Percentiles rank a stretch among this genome's conserved stretches.
phyloP scores from a whole-genome alignment of 1,140 invertebrate genomes.

The Harpegnathos saltator region DNA sequence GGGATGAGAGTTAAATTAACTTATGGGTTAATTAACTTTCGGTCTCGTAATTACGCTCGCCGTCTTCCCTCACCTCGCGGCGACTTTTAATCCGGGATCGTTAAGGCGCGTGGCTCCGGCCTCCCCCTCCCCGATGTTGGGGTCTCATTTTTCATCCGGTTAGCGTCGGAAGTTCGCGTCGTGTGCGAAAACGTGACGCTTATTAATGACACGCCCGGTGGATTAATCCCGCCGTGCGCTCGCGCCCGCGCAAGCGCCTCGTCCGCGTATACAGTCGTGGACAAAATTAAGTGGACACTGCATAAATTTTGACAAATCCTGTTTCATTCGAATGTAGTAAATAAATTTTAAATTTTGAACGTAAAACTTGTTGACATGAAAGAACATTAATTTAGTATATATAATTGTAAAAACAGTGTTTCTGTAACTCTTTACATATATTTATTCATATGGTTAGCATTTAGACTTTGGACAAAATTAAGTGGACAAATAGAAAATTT shows the following conservation, averaged over 20 bases:
- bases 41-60: neutral
- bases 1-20: slow-evolving; percentile 25
- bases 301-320: too few relatives aligned
- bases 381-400: too few relatives aligned
- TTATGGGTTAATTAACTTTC: slow-evolving; percentile 34
- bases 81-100: slow-evolving; percentile 17
- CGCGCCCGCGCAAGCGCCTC: neutral
- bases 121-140: neutral
- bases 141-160: slow-evolving; percentile 30
- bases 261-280: too few relatives aligned
- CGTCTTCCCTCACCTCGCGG: neutral
- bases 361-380: too few relatives aligned
- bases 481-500: too few relatives aligned
- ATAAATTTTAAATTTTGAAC: too few relatives aligned
- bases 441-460: too few relatives aligned
- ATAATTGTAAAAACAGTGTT: too few relatives aligned
- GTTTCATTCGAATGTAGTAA: too few relatives aligned
- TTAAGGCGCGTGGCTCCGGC: neutral
- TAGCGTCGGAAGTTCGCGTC: neutral
- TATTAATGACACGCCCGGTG: slow-evolving; percentile 22
- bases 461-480: too few relatives aligned
- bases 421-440: too few relatives aligned
- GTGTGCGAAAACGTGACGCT: slow-evolving; percentile 22
- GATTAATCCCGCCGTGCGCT: neutral
- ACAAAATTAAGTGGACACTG: too few relatives aligned